Percentiles rank a stretch among this genome's conserved stretches.
phyloP scores from a whole-genome alignment of 1,140 invertebrate genomes.

The Steinernema khuongi region DNA sequence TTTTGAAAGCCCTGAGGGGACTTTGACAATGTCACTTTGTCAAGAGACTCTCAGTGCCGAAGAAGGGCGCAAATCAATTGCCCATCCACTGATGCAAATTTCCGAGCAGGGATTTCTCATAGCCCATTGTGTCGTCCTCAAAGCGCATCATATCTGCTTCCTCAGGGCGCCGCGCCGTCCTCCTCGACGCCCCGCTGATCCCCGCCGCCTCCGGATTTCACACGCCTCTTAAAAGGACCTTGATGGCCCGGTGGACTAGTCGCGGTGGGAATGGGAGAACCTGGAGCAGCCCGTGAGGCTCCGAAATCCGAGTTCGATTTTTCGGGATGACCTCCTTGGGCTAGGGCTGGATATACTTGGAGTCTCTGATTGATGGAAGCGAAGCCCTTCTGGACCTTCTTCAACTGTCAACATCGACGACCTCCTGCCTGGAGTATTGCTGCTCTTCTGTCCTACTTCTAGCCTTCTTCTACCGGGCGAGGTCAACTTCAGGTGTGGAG shows the following conservation, averaged over 20 bases:
- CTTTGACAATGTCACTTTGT: conserved; percentile 15
- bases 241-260: neutral
- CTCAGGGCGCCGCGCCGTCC: neutral
- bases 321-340: too few relatives aligned
- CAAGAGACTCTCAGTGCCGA: conserved; percentile 15
- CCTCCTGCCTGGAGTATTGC: too few relatives aligned
- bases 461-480: too few relatives aligned
- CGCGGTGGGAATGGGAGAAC: conserved; percentile 2
- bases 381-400: too few relatives aligned
- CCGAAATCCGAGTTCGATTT: neutral
- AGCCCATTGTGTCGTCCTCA: conserved; percentile 14
- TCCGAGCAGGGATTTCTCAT: conserved; percentile 16
- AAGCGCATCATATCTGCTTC: conserved; percentile 5
- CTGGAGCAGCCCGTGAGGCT: neutral
- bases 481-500: too few relatives aligned
- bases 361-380: too few relatives aligned
- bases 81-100: conserved; percentile 9
- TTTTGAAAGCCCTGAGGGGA: conserved; percentile 15
- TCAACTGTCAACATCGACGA: too few relatives aligned
- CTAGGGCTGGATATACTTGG: too few relatives aligned
- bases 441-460: neutral
- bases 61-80: conserved; percentile 16
- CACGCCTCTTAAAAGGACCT: neutral
- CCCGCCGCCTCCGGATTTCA: neutral
- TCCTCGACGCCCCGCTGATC: neutral